Evolutionary conservation across 1,140 invertebrate genomes (phyloP).

Genomic region (Lamellibrachia luymesi): DNA sequence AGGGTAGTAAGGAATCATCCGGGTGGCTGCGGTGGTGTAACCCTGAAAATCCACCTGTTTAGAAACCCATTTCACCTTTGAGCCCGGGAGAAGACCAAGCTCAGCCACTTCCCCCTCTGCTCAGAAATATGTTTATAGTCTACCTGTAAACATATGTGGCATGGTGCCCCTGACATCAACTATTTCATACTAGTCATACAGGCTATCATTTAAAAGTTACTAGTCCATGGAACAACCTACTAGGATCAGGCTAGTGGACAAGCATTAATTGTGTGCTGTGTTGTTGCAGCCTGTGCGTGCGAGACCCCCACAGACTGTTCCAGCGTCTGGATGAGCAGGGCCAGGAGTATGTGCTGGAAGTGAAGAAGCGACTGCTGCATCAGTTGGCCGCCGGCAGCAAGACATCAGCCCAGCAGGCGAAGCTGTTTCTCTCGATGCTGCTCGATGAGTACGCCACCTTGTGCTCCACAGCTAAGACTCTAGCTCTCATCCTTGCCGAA

Average conservation of each 20-base stretch:
- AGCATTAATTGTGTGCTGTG: not conserved
- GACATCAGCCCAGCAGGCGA: slow-evolving; percentile 52
- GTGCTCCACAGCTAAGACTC: slow-evolving; percentile 61
- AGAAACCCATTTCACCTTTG: no score
- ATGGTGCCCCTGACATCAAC: no score
- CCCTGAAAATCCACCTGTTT: no score
- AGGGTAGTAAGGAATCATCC: no score
- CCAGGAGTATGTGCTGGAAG: slow-evolving; percentile 66
- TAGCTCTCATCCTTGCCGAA: slow-evolving; percentile 62
- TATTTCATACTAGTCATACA: no score
- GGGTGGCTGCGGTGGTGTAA: no score
- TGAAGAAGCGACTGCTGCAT: slow-evolving; percentile 64
- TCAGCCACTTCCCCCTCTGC: no score
- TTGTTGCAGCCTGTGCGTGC: slow-evolving; percentile 61
- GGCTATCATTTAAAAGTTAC: no score
- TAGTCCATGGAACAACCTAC: no score
- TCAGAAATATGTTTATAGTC: no score
- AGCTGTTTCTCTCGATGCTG: slow-evolving; percentile 58
- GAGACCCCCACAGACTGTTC: slow-evolving; percentile 66
- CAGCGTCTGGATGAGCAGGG: slow-evolving; percentile 65
- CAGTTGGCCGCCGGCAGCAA: slow-evolving; percentile 58
- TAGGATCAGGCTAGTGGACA: not conserved
- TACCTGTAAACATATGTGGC: no score
- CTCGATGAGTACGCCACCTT: slow-evolving; percentile 66
- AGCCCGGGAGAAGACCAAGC: no score